Base-by-base conservation (phyloP, 2,888 invertebrate species). In the Papilio gigon region DNA sequence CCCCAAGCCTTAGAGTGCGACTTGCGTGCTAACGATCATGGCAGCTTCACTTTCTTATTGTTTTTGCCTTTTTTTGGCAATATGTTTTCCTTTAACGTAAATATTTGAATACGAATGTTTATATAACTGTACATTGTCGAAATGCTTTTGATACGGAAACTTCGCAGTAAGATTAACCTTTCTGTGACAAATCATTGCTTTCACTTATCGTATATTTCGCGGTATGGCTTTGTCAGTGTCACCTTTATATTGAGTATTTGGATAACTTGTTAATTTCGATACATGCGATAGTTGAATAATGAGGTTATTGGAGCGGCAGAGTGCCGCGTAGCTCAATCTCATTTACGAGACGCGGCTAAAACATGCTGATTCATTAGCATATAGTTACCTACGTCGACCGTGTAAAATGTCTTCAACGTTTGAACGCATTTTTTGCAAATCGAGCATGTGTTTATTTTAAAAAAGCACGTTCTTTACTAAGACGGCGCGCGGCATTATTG, bases 1-100 rank as follows among this genome's bases (percentile, higher is more conserved):
- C 94, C 94, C 93, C 94, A 93, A 93, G 93, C 93, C 90, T 89
- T 83, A 86, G 84, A 86, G 89, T 86, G 84, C 87, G 87, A 85
- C 86, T 89, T 92, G 91, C 92, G 93, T 92, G 90, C 84, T 83
- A 84, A 90, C 92, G 92, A 89, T 91, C 90, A 92, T 92, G 92
- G 91, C 92, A 89, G 90, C 90, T 87, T 85, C 80, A 85, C 87
- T 89, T 90, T 90, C 87, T 88, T 85, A 87, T 87, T 81, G 77
- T 80, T 78, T 74, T 73, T 74, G 73, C 74, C 71, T 73, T 76
- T 78, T 79, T 82, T 81, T 70, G 70, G 70, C 65, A 61, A 70
- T 74, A 68, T 70, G 62, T 72, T 71, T 69, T 69, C 53, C 71
- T 72, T 66, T 74, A 71, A 71, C 68, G 58, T 40, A 63, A 79